phyloP scores from a whole-genome alignment of 2,797 vertebrate genomes.

The Leptatherina wallacei region DNA sequence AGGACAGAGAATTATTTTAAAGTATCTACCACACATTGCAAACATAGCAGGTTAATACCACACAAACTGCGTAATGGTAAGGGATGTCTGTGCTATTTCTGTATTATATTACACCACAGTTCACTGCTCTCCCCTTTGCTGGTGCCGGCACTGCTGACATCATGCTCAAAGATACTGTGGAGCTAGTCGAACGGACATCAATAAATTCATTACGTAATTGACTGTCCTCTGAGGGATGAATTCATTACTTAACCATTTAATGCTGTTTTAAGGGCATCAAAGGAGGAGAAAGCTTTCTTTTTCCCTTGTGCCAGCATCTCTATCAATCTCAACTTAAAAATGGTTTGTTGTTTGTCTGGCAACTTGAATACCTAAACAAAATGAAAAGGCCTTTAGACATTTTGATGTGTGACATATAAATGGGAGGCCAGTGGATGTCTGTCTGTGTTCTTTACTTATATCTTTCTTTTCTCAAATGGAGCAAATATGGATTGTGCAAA shows the following conservation, averaged over 20 bases:
- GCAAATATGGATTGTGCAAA: slow-evolving; percentile 43
- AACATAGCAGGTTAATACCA: slow-evolving; percentile 28
- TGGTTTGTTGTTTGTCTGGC: slow-evolving; percentile 12
- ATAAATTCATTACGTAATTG: slow-evolving; percentile 76
- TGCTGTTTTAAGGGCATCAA: slow-evolving; percentile 20
- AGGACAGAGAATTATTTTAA: slow-evolving; percentile 11
- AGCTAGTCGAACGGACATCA: slow-evolving; percentile 54
- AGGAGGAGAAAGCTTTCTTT: slow-evolving; percentile 5
- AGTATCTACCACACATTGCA: slow-evolving; percentile 4
- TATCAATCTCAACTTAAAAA: not conserved
- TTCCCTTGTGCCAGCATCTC: slow-evolving; percentile 12
- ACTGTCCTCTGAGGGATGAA: slow-evolving; percentile 45
- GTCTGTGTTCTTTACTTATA: slow-evolving; percentile 12
- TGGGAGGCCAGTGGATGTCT: slow-evolving; percentile 52
- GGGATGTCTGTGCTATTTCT: slow-evolving; percentile 45
- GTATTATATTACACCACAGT: slow-evolving; percentile 31
- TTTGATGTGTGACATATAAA: slow-evolving; percentile 51
- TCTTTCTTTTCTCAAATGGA: slow-evolving; percentile 51
- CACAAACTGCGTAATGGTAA: slow-evolving; percentile 9
- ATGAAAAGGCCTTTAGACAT: slow-evolving; percentile 49
- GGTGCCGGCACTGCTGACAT: slow-evolving; percentile 53
- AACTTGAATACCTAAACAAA: slow-evolving; percentile 29
- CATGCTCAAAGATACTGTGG: slow-evolving; percentile 39
- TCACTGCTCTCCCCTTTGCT: slow-evolving; percentile 17
- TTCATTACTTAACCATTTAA: slow-evolving; percentile 51